Percentiles rank a stretch among this genome's conserved stretches.
phyloP scores from a whole-genome alignment of 2,888 invertebrate genomes.

The Neoaliturus tenellus region DNA sequence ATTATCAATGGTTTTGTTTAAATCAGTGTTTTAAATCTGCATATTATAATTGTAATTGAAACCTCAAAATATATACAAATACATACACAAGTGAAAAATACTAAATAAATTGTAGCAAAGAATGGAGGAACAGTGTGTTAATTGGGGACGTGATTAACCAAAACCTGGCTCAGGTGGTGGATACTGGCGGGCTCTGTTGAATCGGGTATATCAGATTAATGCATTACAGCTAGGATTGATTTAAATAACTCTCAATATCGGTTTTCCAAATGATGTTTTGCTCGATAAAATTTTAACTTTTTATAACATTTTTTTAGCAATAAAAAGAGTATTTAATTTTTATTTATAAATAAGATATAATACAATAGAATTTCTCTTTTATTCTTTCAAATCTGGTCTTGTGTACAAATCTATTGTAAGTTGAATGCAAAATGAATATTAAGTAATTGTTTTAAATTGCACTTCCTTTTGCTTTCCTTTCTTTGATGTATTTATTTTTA shows the following conservation, averaged over 20 bases:
- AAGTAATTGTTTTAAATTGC: too few species aligned
- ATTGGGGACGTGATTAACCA: neutral
- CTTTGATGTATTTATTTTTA: too few species aligned
- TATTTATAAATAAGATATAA: neutral
- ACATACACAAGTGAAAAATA: neutral
- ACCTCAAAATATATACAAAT: too few species aligned
- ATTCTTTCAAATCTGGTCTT: too few species aligned
- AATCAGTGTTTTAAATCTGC: too few species aligned
- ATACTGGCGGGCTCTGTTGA: neutral
- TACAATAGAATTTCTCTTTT: too few species aligned
- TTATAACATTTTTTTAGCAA: neutral
- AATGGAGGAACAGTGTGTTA: neutral
- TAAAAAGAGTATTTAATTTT: neutral
- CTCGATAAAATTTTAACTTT: neutral
- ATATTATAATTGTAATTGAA: too few species aligned
- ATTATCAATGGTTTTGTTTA: too few species aligned
- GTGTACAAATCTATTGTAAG: too few species aligned
- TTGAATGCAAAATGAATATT: too few species aligned
- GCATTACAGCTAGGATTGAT: neutral
- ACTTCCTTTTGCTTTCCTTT: too few species aligned
- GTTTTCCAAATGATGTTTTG: neutral
- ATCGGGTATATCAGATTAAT: neutral
- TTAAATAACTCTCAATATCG: too few species aligned
- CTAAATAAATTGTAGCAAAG: neutral
- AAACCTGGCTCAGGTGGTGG: conserved; percentile 3